Base-by-base conservation (phyloP, 1,140 invertebrate genomes). In the Hetaerina americana region DNA sequence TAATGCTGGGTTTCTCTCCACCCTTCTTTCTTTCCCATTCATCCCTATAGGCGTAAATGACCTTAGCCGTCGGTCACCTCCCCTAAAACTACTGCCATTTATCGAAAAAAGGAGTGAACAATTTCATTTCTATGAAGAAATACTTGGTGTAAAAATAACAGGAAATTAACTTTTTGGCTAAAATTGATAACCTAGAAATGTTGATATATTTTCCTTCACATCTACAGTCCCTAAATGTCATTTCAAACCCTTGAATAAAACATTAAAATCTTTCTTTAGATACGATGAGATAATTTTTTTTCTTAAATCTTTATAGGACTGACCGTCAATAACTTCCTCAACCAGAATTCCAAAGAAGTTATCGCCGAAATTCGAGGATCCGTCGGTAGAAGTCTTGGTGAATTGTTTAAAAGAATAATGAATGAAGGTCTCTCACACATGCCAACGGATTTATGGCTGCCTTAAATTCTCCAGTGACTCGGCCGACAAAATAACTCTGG, bases 271-370 rank as follows among this genome's bases (percentile, higher is more conserved):
- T 40, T 40, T 8, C 15, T 15, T 40, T 40, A 40, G 31, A 8
- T 40, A 40, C 40, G 15, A 12, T 5, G 40, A n/a, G 26, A 68
- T 70, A 12, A 29, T 31, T 70, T 29, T 49, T 68, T 1, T 68
- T 5, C 2, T n/a, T n/a, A n/a, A 12, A 24, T 26, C 40, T 72
- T 78, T 78, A 15, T 74, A 84, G 83, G 83, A 26, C 77, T 79
- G 31, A 83, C 83, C 1, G 80, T 84, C n/a, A 84, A 84, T 73
- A 77, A 77, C 6, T 84, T 84, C 75, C 72, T 84, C 5, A 84
- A 84, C 73, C 79, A 84, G 76, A 80, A 83, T 74, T 78, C 79
- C 1, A 66, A 80, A 66, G 81, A 83, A 76, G 79, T 84, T 15
- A 77, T 83, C 0, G 73, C 77, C 0, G 83, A 83, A 74, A 73